Percentiles rank a stretch among this genome's conserved stretches.
Conservation (phyloP, 1,140 invertebrate genomes). For the Caenorhabditis briggsae region DNA sequence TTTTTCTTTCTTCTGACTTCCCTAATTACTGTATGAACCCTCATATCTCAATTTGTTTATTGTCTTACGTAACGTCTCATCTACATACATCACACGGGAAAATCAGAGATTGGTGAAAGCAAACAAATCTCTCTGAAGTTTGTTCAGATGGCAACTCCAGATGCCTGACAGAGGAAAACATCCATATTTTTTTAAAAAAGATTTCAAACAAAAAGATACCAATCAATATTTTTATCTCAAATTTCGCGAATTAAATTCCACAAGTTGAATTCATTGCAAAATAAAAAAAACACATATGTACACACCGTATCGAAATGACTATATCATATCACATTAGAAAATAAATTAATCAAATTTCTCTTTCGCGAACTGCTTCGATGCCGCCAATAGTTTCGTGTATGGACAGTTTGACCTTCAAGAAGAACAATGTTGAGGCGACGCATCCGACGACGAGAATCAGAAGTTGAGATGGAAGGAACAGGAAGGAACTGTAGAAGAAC, state of each 20-base stretch:
- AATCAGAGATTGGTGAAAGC: background rate
- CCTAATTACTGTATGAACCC: background rate
- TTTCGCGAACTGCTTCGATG: slow-evolving; percentile 33
- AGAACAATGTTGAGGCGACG: slow-evolving; percentile 85
- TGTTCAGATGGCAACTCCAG: slow-evolving; percentile 40
- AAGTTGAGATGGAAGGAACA: slow-evolving; percentile 87
- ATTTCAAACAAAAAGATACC: background rate
- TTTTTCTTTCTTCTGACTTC: background rate
- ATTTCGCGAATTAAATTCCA: too few species aligned
- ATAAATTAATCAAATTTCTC: slow-evolving; percentile 26
- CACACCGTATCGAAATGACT: background rate
- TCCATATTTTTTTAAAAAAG: background rate
- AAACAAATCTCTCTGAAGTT: background rate
- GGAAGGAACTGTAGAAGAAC: slow-evolving; percentile 88
- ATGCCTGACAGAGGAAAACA: background rate
- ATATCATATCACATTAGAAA: background rate
- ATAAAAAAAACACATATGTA: background rate
- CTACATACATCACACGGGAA: background rate
- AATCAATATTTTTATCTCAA: too few species aligned
- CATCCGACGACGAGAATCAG: slow-evolving; percentile 84
- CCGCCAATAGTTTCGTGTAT: background rate
- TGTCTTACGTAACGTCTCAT: slow-evolving; percentile 16
- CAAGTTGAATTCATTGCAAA: background rate
- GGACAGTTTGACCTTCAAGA: slow-evolving; percentile 79
- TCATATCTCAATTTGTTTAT: background rate